Base-by-base conservation (phyloP, 2,113 vertebrate genomes). In the Campylorhamphus procurvoides region DNA sequence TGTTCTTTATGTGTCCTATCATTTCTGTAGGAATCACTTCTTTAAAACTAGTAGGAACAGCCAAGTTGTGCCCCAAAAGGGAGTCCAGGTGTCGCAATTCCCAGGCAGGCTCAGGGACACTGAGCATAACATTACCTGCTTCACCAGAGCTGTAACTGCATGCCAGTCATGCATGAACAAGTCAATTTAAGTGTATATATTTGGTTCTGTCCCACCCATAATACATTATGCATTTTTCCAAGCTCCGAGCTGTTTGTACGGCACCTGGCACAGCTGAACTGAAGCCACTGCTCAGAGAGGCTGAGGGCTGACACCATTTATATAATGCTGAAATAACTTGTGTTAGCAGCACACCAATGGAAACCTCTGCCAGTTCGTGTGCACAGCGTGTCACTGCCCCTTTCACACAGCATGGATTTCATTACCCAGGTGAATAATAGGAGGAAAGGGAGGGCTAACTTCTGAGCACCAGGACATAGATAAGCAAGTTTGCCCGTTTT, bases 381-480 rank as follows among this genome's bases (percentile, higher is more conserved):
- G 59, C 39, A 37, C 29, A 68, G 42, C 35, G 24, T 56, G 18
- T 28, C 73, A 16, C 53, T 75, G 89, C 71, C 35, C 35, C 74
- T 93, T 87, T 66, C 5, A 25, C 62, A 53, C 28, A 73, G 29
- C 58, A 42, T 1, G 1, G 60, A 89, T 89, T 93, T 87, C 40
- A 82, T 93, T 96, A 75, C 14, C 83, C 93, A 96, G 92, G 88
- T 96, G 73, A 84, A 96, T 89, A 95, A 96, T 72, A 92, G 94
- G 82, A 95, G 95, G 93, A 95, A 96, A 96, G 90, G 93, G 92
- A 96, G 92, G 96, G 92, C 76, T 90, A 59, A 64, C 25, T 77
- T 64, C 83, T 81, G 83, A 90, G 52, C 79, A 40, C 60, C 62
- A 82, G 84, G 73, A 69, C 94, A 89, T 0, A 95, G 92, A 96